Evolutionary conservation across 2,113 vertebrate species (phyloP).

Genomic region (Trichomycterus rosablanca): DNA sequence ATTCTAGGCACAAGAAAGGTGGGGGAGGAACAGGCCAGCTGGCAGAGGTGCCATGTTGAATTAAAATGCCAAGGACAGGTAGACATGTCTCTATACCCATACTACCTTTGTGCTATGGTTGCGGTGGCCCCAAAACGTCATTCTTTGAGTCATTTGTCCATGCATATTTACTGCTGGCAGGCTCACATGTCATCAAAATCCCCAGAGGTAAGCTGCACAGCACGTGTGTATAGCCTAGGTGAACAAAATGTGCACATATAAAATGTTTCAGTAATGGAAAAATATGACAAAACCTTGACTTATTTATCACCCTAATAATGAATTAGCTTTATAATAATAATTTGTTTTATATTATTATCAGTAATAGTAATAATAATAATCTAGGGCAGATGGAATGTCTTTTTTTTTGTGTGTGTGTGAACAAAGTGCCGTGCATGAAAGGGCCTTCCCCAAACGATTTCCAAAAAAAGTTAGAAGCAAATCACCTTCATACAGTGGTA

Average conservation of each 20-base stretch:
- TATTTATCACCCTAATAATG: no score
- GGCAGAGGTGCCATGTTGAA: constrained; percentile 47
- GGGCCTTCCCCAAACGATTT: no score
- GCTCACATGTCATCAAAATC: constrained; percentile 29
- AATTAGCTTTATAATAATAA: no score
- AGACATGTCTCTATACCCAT: constrained; percentile 32
- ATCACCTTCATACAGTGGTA: no score
- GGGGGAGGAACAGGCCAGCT: constrained; percentile 43
- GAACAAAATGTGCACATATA: constrained; percentile 6
- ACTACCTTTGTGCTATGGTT: constrained; percentile 3
- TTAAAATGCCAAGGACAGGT: constrained; percentile 54
- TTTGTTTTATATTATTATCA: no score
- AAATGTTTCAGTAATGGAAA: constrained; percentile 1
- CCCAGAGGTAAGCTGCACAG: constrained; percentile 3
- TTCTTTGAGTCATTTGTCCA: constrained; percentile 26
- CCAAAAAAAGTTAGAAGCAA: no score
- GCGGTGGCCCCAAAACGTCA: constrained; percentile 27
- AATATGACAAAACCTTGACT: constrained; percentile 19
- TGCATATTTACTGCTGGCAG: constrained; percentile 15
- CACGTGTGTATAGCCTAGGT: neutral
- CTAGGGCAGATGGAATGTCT: no score
- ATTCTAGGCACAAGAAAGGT: constrained; percentile 29
- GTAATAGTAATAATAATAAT: no score
- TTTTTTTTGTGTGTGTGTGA: no score
- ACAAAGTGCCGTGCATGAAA: no score